phyloP scores from a whole-genome alignment of 2,888 invertebrate species.

The Acleris laterana region DNA sequence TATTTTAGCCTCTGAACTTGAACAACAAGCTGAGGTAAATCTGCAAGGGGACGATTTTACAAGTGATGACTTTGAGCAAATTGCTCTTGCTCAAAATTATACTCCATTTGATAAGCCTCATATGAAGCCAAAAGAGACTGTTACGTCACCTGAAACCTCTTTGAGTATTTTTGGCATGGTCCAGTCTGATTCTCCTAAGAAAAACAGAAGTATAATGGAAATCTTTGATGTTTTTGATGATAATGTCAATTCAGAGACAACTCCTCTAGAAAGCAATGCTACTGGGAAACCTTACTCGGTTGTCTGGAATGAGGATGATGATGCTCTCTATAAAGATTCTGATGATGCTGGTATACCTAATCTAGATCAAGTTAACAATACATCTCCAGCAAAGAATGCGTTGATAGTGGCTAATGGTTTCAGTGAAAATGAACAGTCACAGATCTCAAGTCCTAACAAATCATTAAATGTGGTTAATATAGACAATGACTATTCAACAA shows the following conservation, averaged over 20 bases:
- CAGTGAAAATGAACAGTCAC: neutral
- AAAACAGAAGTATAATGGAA: constrained; percentile 75
- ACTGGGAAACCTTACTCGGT: constrained; percentile 61
- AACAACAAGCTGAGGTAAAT: constrained; percentile 23
- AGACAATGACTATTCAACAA: constrained; percentile 51
- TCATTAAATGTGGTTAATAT: constrained; percentile 52
- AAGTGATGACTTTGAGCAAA: constrained; percentile 55
- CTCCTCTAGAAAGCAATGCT: constrained; percentile 58
- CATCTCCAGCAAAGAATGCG: constrained; percentile 45
- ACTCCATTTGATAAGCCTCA: constrained; percentile 55
- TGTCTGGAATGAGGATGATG: constrained; percentile 79
- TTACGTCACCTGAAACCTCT: constrained; percentile 43
- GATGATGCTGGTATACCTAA: constrained; percentile 47
- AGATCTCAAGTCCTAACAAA: constrained; percentile 41
- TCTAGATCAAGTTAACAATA: constrained; percentile 37
- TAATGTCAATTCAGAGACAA: constrained; percentile 54
- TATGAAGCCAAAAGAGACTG: constrained; percentile 40
- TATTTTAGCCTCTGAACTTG: constrained; percentile 1
- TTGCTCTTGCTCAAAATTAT: constrained; percentile 48
- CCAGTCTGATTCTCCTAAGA: constrained; percentile 59
- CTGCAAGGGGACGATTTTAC: constrained; percentile 52
- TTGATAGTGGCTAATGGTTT: neutral
- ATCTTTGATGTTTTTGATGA: constrained; percentile 61
- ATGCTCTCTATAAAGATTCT: constrained; percentile 70
- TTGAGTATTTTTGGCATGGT: constrained; percentile 67